Percentiles rank a stretch among this genome's conserved stretches.
Conservation (phyloP, 2,888 invertebrate genomes). For the Hirtodrosophila histrioides region DNA sequence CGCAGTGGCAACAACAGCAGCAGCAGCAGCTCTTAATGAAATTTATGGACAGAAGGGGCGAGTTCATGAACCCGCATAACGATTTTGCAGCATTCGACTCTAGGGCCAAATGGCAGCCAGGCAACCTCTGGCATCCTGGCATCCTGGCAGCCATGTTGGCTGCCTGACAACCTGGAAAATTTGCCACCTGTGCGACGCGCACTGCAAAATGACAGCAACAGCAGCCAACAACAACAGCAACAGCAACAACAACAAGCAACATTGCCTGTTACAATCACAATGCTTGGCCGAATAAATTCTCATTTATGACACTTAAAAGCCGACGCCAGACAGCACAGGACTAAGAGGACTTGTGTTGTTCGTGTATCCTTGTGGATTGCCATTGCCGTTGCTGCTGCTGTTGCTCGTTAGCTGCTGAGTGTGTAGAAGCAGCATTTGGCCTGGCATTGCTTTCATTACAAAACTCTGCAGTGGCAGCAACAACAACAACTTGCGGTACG, state of each 20-base stretch:
- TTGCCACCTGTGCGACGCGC: constrained; percentile 58
- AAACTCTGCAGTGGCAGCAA: constrained; percentile 13
- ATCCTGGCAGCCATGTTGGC: constrained; percentile 42
- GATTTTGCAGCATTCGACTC: constrained; percentile 34
- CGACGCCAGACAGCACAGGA: constrained; percentile 47
- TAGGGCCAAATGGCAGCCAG: constrained; percentile 34
- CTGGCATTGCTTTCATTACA: constrained; percentile 24
- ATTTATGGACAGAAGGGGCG: constrained; percentile 60
- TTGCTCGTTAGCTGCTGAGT: constrained; percentile 46
- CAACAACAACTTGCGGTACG: constrained; percentile 51
- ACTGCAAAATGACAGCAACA: constrained; percentile 34
- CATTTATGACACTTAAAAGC: constrained; percentile 79
- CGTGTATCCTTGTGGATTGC: constrained; percentile 33
- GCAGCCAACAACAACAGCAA: constrained; percentile 14
- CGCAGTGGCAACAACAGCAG: constrained; percentile 46
- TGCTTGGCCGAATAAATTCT: constrained; percentile 77
- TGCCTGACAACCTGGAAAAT: constrained; percentile 61
- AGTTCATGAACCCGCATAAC: constrained; percentile 64
- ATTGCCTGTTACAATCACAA: constrained; percentile 67
- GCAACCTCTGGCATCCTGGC: constrained; percentile 38
- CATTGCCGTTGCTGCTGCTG: constrained; percentile 23
- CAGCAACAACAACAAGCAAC: constrained; percentile 16
- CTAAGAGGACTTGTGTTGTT: constrained; percentile 29
- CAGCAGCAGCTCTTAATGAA: constrained; percentile 71
- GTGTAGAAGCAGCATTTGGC: constrained; percentile 12